Conservation (phyloP, 2,113 vertebrate genomes). For the Propithecus coquereli region DNA sequence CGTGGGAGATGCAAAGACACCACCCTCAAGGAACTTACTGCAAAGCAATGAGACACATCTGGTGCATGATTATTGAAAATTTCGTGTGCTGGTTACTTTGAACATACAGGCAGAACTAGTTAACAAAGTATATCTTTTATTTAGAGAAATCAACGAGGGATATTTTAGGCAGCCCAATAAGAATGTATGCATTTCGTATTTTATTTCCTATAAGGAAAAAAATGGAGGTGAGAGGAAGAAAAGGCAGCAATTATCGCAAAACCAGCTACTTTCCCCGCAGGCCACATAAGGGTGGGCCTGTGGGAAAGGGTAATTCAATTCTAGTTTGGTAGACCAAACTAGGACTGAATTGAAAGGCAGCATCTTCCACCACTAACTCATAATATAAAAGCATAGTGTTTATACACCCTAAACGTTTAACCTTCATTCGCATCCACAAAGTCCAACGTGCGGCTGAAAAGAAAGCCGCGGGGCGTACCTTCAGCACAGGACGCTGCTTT, state of each 20-base stretch:
- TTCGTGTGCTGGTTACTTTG: neutral
- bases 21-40: neutral
- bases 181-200: slow-evolving; percentile 36
- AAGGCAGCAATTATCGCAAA: neutral
- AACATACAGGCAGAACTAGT: neutral
- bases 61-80: neutral
- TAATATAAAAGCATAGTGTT: neutral
- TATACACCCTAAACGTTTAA: neutral
- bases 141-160: neutral
- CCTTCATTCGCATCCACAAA: neutral
- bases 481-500: neutral
- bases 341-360: neutral
- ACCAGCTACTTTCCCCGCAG: neutral
- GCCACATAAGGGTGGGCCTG: neutral
- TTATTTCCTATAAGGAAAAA: neutral
- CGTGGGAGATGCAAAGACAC: neutral
- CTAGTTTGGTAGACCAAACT: neutral
- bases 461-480: slow-evolving; percentile 61
- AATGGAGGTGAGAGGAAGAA: neutral
- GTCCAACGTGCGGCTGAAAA: neutral
- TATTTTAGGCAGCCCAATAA: neutral
- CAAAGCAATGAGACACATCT: neutral
- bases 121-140: slow-evolving; percentile 23
- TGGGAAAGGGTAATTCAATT: slow-evolving; percentile 1
- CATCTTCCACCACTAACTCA: neutral